Conservation (phyloP, 2,797 vertebrate species). For the Orientallactaga sibirica region DNA sequence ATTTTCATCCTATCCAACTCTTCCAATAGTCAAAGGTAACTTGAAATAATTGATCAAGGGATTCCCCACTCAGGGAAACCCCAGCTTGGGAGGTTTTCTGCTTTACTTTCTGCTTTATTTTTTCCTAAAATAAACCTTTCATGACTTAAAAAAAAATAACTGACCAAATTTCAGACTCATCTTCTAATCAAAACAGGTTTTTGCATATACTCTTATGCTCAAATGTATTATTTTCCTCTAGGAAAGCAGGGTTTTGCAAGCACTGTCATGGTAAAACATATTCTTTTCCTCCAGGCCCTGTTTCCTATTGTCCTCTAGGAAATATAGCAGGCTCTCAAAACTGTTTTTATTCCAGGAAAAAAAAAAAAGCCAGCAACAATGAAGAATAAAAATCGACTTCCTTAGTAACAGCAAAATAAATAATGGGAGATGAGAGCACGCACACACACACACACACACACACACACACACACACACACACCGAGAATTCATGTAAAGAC, state of each 20-base stretch:
- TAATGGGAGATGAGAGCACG: constrained; percentile 2
- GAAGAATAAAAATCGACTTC: background rate
- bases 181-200: background rate
- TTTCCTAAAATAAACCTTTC: too few relatives aligned
- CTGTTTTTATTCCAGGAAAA: background rate
- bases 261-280: background rate
- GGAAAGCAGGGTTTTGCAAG: background rate
- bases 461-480: background rate
- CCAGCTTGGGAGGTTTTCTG: too few relatives aligned
- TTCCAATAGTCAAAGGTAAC: background rate
- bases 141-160: background rate
- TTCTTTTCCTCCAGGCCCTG: background rate
- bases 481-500: background rate
- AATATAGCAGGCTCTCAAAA: constrained; percentile 37
- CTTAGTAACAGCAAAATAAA: background rate
- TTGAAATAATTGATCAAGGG: background rate
- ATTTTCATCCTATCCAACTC: background rate
- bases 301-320: background rate
- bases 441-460: background rate
- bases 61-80: too few relatives aligned
- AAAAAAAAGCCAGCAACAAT: background rate
- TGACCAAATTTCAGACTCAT: constrained; percentile 35
- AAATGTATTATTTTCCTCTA: background rate
- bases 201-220: constrained; percentile 26
- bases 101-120: too few relatives aligned